These are phyloP conservation scores for Kobus ellipsiprymnus DNA, from an alignment of 2,113 vertebrate genomes.

Conservation along the genomic window DNA sequence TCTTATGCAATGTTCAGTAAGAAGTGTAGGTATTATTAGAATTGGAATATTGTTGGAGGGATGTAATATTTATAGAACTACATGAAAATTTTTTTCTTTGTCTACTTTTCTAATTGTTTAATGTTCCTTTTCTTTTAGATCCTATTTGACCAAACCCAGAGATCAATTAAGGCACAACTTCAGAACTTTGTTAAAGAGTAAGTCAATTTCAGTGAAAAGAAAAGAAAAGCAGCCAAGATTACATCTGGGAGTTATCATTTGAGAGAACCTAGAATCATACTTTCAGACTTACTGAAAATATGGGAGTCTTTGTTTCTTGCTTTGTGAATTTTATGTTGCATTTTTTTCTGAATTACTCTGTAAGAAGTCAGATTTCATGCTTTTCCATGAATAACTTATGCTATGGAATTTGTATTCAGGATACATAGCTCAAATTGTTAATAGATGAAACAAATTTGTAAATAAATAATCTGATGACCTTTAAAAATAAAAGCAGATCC, in stretches of 20 bases:
- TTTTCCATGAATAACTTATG: slow-evolving; percentile 16
- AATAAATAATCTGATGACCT: background rate
- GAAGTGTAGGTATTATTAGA: background rate
- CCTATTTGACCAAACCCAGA: slow-evolving; percentile 97
- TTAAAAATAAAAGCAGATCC: background rate
- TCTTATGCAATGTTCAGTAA: background rate
- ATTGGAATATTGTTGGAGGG: background rate
- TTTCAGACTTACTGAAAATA: slow-evolving; percentile 15
- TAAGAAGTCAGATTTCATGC: background rate
- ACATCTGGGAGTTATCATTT: slow-evolving; percentile 1
- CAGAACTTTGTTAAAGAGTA: slow-evolving; percentile 97
- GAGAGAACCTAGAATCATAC: background rate
- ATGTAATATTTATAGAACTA: background rate
- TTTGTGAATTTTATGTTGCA: slow-evolving; percentile 5
- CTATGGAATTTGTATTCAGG: slow-evolving; percentile 7
- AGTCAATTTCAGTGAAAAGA: slow-evolving; percentile 73
- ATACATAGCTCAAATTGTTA: background rate
- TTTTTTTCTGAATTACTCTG: background rate
- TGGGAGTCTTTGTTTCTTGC: background rate
- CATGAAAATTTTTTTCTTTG: slow-evolving; percentile 2
- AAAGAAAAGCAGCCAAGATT: background rate
- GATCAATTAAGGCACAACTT: slow-evolving; percentile 97
- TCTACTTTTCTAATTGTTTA: slow-evolving; percentile 28
- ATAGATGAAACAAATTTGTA: background rate
- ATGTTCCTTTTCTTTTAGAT: slow-evolving; percentile 83